These are phyloP conservation scores for Campylomormyrus tamandua DNA, from an alignment of 2,113 vertebrate species.

Conservation along the genomic window DNA sequence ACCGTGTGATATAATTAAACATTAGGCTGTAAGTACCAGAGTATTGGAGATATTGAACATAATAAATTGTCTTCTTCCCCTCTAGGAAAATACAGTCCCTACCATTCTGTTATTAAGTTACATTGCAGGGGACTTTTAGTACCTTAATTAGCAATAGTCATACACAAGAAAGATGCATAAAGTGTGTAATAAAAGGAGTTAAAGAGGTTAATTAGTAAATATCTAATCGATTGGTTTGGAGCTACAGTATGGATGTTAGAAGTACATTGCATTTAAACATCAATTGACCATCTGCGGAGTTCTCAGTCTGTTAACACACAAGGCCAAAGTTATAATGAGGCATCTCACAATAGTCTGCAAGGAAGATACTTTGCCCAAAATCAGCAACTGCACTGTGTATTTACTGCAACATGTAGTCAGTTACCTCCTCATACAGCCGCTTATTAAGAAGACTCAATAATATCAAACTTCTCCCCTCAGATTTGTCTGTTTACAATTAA, in stretches of 20 bases:
- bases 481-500: neutral
- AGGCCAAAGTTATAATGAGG: neutral
- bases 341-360: neutral
- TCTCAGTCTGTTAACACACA: neutral
- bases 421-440: neutral
- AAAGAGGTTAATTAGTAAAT: neutral
- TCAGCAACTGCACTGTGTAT: neutral
- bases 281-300: neutral
- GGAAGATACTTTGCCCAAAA: neutral
- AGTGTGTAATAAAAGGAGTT: neutral
- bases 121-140: neutral
- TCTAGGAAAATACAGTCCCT: neutral
- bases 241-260: neutral
- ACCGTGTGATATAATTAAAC: conserved; percentile 11
- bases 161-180: neutral
- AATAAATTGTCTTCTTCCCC: neutral
- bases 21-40: neutral
- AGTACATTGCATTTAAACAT: neutral
- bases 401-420: neutral
- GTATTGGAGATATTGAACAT: neutral
- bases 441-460: neutral
- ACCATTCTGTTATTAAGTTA: neutral
- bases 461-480: neutral
- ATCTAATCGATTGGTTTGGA: neutral
- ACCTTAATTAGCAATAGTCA: neutral